phyloP scores from a whole-genome alignment of 1,140 invertebrate species.

The Drosophila littoralis region DNA sequence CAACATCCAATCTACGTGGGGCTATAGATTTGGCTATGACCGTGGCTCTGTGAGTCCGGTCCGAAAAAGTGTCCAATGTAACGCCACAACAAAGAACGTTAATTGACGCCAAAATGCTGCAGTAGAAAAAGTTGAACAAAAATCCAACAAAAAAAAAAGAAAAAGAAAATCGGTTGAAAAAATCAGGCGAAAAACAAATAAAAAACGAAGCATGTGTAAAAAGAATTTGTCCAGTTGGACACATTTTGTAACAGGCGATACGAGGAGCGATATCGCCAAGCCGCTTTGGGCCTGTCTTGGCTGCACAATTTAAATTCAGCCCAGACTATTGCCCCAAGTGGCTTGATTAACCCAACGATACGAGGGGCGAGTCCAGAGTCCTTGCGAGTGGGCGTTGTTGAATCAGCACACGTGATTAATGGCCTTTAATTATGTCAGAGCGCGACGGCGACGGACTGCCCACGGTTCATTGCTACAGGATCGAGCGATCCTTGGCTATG shows the following conservation, averaged over 20 bases:
- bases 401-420: constrained; percentile 83
- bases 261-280: constrained; percentile 35
- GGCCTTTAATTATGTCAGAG: constrained; percentile 82
- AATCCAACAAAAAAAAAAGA: constrained; percentile 31
- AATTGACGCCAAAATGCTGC: constrained; percentile 80
- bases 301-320: constrained; percentile 56
- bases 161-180: constrained; percentile 13
- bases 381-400: constrained; percentile 68
- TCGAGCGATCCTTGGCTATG: constrained; percentile 4
- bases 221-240: constrained; percentile 65
- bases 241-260: constrained; percentile 51
- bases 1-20: constrained; percentile 72
- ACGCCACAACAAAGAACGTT: constrained; percentile 83
- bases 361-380: constrained; percentile 28
- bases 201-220: constrained; percentile 52
- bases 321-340: constrained; percentile 53
- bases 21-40: constrained; percentile 52
- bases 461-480: background rate
- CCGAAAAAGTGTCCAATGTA: constrained; percentile 81
- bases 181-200: constrained; percentile 29
- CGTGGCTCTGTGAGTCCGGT: constrained; percentile 46
- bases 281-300: constrained; percentile 39
- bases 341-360: constrained; percentile 74
- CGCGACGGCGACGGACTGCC: constrained; percentile 44
- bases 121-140: constrained; percentile 41